Base-by-base conservation (phyloP, 2,113 vertebrate genomes). In the Nasalis larvatus region DNA sequence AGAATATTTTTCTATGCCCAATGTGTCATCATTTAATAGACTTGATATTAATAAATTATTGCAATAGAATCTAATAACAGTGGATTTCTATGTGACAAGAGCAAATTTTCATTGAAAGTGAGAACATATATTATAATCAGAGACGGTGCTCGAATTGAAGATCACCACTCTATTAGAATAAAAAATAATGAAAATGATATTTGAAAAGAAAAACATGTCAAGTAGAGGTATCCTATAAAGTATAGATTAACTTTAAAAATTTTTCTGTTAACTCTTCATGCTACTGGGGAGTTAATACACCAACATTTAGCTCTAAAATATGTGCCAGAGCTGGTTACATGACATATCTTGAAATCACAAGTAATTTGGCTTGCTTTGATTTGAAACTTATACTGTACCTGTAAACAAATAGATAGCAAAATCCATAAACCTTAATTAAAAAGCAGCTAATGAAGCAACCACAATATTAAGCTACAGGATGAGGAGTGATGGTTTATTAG, bases 101-200 rank as follows among this genome's bases (percentile, higher is more conserved):
- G 52, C 91, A 98, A 98, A 98, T 98, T 98, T 98, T 98, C 94
- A 97, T 96, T 97, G 98, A 96, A 98, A 98, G 85, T 91, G 98
- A 98, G 95, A 98, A 92, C 95, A 98, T 98, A 95, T 95, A 98
- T 99, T 98, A 98, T 98, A 96, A 98, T 98, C 97, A 98, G 87
- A 98, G 98, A 97, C 47, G 25, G 82, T 95, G 88, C 98, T 98
- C 98, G 96, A 98, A 98, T 69, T 98, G 97, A 98, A 98, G 94
- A 98, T 98, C 92, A 96, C 96, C 91, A 98, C 94, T 98, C 97
- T 98, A 95, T 98, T 98, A 98, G 98, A 99, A 98, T 98, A 98
- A 98, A 98, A 98, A 98, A 98, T 98, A 98, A 98, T 95, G 87
- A 90, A 98, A 97, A 52, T 98, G 88, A 85, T 98, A 98, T 96